phyloP scores from a whole-genome alignment of 2,113 vertebrate species.

The Neodontobutis hainanensis region DNA sequence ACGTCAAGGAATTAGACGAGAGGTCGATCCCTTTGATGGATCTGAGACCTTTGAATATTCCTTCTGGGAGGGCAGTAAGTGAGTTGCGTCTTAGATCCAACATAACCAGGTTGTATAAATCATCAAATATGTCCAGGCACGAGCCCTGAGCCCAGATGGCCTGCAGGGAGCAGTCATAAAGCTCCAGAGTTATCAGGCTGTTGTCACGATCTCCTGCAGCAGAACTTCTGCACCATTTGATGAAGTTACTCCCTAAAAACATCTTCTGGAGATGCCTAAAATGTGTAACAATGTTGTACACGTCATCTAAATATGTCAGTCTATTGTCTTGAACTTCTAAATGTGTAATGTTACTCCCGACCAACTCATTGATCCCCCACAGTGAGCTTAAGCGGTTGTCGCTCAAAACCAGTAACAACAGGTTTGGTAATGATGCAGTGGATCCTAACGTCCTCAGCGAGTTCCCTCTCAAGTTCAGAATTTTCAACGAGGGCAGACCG shows the following conservation, averaged over 20 bases:
- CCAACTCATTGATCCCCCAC: background rate
- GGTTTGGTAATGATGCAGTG: constrained; percentile 8
- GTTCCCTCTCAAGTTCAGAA: constrained; percentile 83
- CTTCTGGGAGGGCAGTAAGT: constrained; percentile 79
- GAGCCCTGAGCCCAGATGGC: constrained; percentile 76
- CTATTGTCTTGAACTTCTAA: constrained; percentile 81
- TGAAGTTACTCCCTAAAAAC: constrained; percentile 76
- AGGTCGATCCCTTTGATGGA: constrained; percentile 81
- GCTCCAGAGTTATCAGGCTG: constrained; percentile 79
- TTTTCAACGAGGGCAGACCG: constrained; percentile 66
- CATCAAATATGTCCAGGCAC: constrained; percentile 84
- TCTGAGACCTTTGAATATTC: constrained; percentile 79
- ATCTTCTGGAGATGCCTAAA: constrained; percentile 66
- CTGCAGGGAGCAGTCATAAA: constrained; percentile 82
- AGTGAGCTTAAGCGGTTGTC: constrained; percentile 80
- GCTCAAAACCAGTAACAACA: constrained; percentile 60
- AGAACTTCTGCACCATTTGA: constrained; percentile 74
- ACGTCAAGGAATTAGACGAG: constrained; percentile 80
- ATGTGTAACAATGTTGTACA: constrained; percentile 73
- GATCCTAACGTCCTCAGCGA: constrained; percentile 59
- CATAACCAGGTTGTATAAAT: constrained; percentile 70
- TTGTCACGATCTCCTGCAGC: constrained; percentile 20
- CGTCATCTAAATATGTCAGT: constrained; percentile 68
- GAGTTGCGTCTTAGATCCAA: constrained; percentile 82
- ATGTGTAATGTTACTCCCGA: constrained; percentile 21